These are phyloP conservation scores for Rhynchotus rufescens DNA, from an alignment of 2,797 vertebrate species.

Conservation along the genomic window DNA sequence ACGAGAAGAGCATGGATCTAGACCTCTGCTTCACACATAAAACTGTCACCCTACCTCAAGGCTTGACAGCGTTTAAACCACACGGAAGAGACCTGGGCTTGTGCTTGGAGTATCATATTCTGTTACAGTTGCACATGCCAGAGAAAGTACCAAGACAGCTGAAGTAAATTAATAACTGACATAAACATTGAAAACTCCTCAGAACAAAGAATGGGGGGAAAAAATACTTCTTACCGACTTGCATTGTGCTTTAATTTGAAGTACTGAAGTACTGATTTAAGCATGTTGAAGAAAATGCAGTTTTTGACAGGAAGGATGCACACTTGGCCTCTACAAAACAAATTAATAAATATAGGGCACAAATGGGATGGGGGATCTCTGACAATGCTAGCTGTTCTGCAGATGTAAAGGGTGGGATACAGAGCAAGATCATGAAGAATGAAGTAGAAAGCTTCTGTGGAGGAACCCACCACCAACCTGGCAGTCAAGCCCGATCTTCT, in stretches of 20 bases:
- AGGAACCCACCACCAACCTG: neutral
- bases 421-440: neutral
- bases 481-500: no score
- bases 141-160: neutral
- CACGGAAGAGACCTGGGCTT: neutral
- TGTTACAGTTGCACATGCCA: neutral
- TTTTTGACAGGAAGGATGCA: neutral
- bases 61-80: neutral
- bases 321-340: neutral
- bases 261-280: neutral
- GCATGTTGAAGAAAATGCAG: neutral
- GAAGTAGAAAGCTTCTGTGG: neutral
- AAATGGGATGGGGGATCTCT: neutral
- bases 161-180: conserved; percentile 13
- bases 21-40: neutral
- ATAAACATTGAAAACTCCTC: neutral
- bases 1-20: conserved; percentile 23
- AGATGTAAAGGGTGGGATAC: neutral
- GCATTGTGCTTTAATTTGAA: neutral
- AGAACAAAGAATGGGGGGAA: neutral
- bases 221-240: neutral
- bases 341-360: neutral
- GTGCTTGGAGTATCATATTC: neutral
- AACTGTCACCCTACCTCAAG: neutral
- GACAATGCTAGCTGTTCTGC: neutral